Evolutionary conservation across 2,888 invertebrate species (phyloP).

Genomic region (Bursaphelenchus okinawaensis): DNA sequence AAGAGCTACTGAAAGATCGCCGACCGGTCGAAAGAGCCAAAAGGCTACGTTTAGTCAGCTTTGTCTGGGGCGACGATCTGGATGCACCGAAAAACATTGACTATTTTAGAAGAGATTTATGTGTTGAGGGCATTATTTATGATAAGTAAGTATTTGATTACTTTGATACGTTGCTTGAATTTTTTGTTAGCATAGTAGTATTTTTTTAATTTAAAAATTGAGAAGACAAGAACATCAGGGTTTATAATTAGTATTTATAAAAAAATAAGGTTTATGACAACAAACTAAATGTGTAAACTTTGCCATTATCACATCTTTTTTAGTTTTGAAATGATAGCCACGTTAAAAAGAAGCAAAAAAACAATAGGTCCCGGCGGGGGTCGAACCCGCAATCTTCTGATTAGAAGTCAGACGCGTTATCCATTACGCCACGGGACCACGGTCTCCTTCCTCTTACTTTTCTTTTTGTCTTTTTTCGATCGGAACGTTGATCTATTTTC

Average conservation of each 20-base stretch:
- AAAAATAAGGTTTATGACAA: not conserved
- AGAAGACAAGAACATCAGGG: not conserved
- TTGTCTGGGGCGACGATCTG: conserved; percentile 73
- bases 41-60: conserved; percentile 73
- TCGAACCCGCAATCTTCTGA: not conserved
- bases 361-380: not conserved
- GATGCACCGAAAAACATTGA: conserved; percentile 68
- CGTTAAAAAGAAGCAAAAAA: not conserved
- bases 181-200: too few relatives aligned
- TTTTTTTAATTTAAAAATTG: too few relatives aligned
- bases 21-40: conserved; percentile 64
- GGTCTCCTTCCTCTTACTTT: not conserved
- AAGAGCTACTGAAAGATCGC: conserved; percentile 76
- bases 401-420: not conserved
- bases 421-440: not conserved
- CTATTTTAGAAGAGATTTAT: conserved; percentile 79
- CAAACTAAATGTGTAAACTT: too few relatives aligned
- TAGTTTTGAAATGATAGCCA: not conserved
- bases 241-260: not conserved
- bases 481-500: not conserved
- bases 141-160: conserved; percentile 66
- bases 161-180: not conserved
- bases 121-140: conserved; percentile 89
- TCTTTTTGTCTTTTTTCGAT: not conserved
- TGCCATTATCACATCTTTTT: too few relatives aligned